Evolutionary conservation across 2,797 vertebrate genomes (phyloP), one percentile per base, ranked within the genome.

Genomic region (Pangasius sanitwongsei): DNA sequence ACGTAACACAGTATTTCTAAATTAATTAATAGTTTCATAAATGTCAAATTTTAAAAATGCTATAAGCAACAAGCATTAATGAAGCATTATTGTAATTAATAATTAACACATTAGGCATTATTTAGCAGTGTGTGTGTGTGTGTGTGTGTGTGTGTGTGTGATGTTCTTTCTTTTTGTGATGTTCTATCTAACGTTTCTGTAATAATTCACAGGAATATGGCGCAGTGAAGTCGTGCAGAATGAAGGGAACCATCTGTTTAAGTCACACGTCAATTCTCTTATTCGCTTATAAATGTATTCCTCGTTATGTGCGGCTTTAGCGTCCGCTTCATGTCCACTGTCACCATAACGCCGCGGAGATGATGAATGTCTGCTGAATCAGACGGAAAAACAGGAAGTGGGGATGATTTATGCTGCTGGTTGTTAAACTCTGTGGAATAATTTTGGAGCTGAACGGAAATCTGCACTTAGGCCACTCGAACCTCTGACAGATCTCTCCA

Each of bases 381-480:
- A 59, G 55, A 82, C 5, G 18, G 4, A 80, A 37, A 82, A 82
- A 41, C 78, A 78, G 63, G 72, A 81, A 63, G 55, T 86, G 6
- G 31, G 28, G 57, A 18, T 57, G 57, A 85, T 74, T 83, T 90
- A 82, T 67, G 86, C 57, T 65, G 34, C 53, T 8, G 83, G 65
- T 67, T 88, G 86, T 74, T 80, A 34, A 20, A 80, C 77, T 55
- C 50, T 18, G 9, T 82, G 55, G 50, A 70, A 59, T 53, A 61
- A 59, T 37, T 82, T 57, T 1, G 50, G 16, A 77, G 74, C 50
- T 53, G n/a, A 78, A 55, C 55, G 31, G 48, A 55, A 55, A 53
- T 78, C 75, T 37, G 78, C 31, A 34, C 53, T 81, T 57, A 34
- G 16, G 3, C 11, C 55, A 25, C 78, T 81, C 9, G 31, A 20